Evolutionary conservation across 2,113 vertebrate genomes (phyloP).

Genomic region (Cyrtonyx montezumae): DNA sequence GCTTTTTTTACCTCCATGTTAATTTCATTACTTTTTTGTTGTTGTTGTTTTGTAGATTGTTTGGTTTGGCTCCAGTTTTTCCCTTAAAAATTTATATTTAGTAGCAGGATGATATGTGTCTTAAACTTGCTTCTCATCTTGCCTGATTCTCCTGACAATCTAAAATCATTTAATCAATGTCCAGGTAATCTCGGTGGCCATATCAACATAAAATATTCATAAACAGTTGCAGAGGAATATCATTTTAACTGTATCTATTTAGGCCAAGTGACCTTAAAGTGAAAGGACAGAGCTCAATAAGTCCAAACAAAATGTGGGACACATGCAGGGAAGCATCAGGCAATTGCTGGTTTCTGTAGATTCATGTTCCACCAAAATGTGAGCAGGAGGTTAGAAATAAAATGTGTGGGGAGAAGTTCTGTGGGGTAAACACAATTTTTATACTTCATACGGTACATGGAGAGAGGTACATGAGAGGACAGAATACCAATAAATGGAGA

Average conservation of each 20-base stretch:
- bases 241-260: neutral
- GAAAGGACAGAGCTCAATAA: neutral
- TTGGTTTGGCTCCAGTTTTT: neutral
- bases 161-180: neutral
- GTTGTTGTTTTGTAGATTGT: neutral
- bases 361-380: neutral
- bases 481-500: neutral
- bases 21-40: neutral
- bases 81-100: neutral
- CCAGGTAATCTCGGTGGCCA: neutral
- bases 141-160: neutral
- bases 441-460: neutral
- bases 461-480: neutral
- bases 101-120: neutral
- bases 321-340: neutral
- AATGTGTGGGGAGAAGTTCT: neutral
- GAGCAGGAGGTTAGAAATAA: neutral
- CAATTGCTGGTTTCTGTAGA: neutral
- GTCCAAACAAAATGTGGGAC: neutral
- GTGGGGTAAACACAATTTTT: neutral
- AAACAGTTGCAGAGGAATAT: neutral
- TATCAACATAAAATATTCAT: neutral
- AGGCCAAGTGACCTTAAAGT: neutral
- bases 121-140: neutral
- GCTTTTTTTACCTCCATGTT: neutral